Base-by-base conservation (phyloP, 2,888 invertebrate species). In the Lasioglossum villosulum region DNA sequence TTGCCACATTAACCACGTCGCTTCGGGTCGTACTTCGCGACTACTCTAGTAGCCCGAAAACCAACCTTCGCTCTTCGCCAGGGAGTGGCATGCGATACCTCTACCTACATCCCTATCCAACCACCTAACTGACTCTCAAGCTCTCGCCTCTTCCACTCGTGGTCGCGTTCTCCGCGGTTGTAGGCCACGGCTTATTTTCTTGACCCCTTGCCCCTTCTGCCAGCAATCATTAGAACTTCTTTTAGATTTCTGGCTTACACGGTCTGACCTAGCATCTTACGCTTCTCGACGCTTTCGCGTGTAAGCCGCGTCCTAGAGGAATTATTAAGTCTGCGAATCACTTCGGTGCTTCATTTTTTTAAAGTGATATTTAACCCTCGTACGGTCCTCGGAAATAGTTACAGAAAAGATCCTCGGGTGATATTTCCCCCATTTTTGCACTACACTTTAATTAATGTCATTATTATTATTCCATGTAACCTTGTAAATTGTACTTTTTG, bases 1-100 rank as follows among this genome's bases (percentile, higher is more conserved):
- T 92, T 89, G 92, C 92, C 92, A 91, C 93, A 92, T 93, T 93
- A 92, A 91, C 89, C 89, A 89, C 88, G 90, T 93, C 91, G 89
- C 90, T 90, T 91, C 91, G 89, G 88, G 92, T 89, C 80, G 75
- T 87, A 73, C 82, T 77, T 84, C 78, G 56, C 80, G 88, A 89
- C 89, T 89, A 89, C 91, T 86, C 80, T 84, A 80, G 90, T 88
- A 90, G 86, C 88, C 84, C 82, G 83, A 91, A 89, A 91, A 89
- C 71, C 82, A 86, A 82, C 80, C 87, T 86, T 82, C 39, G 75
- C 80, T 52, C 75, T 80, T 77, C 68, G 45, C 77, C 80, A 68
- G 74, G 82, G 83, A 86, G 80, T 82, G 52, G 23, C 52, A 52
- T 52, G 52, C 52, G 52, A 52, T 52, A n/a, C 52, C 52, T 52